These are phyloP conservation scores for Rhodinocichla rosea DNA, from an alignment of 2,113 vertebrate species.

Conservation along the genomic window DNA sequence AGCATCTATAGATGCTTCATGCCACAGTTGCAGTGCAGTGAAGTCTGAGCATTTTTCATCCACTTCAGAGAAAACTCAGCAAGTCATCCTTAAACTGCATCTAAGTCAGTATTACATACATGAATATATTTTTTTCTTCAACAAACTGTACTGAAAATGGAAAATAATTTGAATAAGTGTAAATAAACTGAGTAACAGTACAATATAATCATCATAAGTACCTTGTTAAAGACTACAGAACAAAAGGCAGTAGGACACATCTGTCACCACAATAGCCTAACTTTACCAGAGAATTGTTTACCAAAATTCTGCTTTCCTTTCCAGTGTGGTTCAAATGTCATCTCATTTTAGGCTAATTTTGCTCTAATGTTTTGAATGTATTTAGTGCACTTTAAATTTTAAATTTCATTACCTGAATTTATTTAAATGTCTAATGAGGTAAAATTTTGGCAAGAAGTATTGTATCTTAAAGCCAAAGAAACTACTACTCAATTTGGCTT, in stretches of 20 bases:
- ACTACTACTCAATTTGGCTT: background rate
- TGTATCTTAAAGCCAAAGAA: background rate
- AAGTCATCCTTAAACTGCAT: background rate
- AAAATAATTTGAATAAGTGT: background rate
- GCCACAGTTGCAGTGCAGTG: background rate
- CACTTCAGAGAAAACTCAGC: background rate
- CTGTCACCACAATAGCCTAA: background rate
- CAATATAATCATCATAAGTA: background rate
- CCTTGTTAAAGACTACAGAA: background rate
- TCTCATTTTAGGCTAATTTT: background rate
- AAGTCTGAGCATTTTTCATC: background rate
- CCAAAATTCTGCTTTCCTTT: background rate
- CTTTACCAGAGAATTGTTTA: background rate
- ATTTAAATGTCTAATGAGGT: background rate
- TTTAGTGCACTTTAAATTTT: background rate
- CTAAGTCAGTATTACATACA: background rate
- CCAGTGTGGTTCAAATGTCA: background rate
- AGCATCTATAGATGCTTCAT: background rate
- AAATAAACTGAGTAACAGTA: background rate
- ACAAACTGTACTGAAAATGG: background rate
- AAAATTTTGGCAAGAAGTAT: background rate
- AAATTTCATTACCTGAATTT: background rate
- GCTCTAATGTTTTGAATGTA: background rate
- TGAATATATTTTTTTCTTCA: background rate
- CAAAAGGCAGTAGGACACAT: background rate